Conservation (phyloP, 2,113 vertebrate species). For the Larimichthys polyactis region DNA sequence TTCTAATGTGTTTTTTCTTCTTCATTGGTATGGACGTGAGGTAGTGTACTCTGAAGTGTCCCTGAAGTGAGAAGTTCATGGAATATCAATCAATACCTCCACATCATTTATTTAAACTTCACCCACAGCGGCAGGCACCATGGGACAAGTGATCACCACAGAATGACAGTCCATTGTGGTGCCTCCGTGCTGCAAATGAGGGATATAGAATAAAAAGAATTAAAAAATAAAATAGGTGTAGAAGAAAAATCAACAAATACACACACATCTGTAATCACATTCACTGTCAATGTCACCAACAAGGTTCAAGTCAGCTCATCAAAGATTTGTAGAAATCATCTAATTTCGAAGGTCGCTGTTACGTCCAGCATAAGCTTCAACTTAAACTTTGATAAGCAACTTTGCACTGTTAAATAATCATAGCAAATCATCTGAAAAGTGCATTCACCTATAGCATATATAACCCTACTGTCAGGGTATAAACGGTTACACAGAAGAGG, state of each 20-base stretch:
- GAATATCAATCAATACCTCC: slow-evolving; percentile 68
- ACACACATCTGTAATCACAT: neutral
- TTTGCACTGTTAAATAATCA: no score
- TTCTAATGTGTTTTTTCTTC: neutral
- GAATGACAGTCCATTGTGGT: slow-evolving; percentile 14
- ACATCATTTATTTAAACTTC: slow-evolving; percentile 75
- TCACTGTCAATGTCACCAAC: neutral
- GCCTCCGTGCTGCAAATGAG: neutral
- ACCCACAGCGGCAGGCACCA: slow-evolving; percentile 53
- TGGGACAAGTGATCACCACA: slow-evolving; percentile 19
- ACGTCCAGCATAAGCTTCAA: no score
- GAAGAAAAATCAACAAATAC: neutral
- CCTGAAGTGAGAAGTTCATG: slow-evolving; percentile 37
- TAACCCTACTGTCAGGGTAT: no score
- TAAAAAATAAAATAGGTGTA: neutral
- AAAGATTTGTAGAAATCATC: no score
- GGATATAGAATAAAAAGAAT: neutral
- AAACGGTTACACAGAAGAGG: no score
- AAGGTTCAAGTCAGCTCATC: neutral
- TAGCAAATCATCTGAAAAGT: no score
- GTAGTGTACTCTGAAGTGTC: slow-evolving; percentile 8
- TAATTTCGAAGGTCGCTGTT: no score
- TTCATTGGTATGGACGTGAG: slow-evolving; percentile 30
- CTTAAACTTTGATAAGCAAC: no score
- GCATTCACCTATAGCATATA: no score